Base-by-base conservation (phyloP, 2,113 vertebrate genomes). In the Corythornis madagascariensis region DNA sequence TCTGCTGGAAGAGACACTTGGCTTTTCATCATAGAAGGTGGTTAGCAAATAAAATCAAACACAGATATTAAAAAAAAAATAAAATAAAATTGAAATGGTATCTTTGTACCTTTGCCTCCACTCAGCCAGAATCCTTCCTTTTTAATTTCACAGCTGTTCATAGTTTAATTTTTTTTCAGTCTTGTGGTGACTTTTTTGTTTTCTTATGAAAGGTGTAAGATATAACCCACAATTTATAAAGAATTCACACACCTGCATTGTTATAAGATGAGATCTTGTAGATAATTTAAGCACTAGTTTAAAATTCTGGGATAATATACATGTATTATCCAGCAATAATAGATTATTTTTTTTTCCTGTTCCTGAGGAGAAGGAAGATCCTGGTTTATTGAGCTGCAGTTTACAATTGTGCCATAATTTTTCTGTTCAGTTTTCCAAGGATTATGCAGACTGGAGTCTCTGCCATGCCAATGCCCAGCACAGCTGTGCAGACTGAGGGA, bases 191-290 rank as follows among this genome's bases (percentile, higher is more conserved):
- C 50, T 71, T 84, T 55, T 83, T 85, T 92, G 73, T 60, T 94
- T 91, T 33, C 53, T 70, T 70, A 74, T 83, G 85, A 73, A 87
- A 85, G 65, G 65, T 64, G 70, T 72, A 17, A 77, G 80, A 40
- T 59, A 57, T 4, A 75, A 77, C 64, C 56, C 59, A 50, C 78
- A 31, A 40, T 35, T 87, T 70, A 56, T 57, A n/a, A 89, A 76
- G 92, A 80, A 86, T 80, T 93, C 75, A 28, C 82, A 76, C 71
- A 90, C 78, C 82, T 85, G 87, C 84, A 25, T 55, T 89, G 91
- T 91, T 93, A 48, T 12, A 6, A 50, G 83, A 19, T 70, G 74
- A 45, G 57, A 29, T 81, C 90, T 81, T 65, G 52, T 31, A 76
- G 92, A 22, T 61, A 73, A 65, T 77, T 87, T 80, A 70, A 90